Evolutionary conservation across 2,888 invertebrate species (phyloP), one percentile per base, ranked within the genome.

Genomic region (Clistopyga incitator): DNA sequence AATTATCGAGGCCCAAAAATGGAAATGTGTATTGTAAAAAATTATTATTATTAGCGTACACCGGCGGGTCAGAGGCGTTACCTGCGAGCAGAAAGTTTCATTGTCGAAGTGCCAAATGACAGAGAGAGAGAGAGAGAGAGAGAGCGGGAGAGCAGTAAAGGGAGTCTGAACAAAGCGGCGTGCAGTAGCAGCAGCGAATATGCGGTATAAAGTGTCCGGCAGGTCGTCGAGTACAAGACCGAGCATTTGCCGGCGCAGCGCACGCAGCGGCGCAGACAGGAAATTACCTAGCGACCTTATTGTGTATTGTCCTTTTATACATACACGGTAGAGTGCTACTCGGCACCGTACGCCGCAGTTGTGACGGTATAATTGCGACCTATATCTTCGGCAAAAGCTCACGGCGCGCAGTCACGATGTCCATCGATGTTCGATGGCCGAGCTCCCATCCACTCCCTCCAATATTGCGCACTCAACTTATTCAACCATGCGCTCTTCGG

Each of bases 221-320:
- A 81, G 67, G 71, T 70, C 77, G 50, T 64, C 79, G 76, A 56
- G 45, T 67, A 38, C 64, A 78, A 82, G 74, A 78, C 64, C 25
- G 64, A 67, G 67, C 64, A 45, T 65, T 67, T 72, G 68, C 67
- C 76, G 76, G 52, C 81, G 84, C 75, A 78, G 81, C 74, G 74
- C 78, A 45, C 64, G 10, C 20, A 38, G 64, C 64, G 75, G 64
- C 64, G 75, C 81, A 84, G 88, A 90, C 92, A 91, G 92, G 92
- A 92, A 92, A 92, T 92, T 92, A 91, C 91, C 90, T 87, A 84
- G 88, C 89, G 89, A 89, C 89, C 90, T 90, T 90, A 91, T 92
- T 91, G 91, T 89, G 88, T 87, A 86, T 87, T 86, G 88, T 88
- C 87, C 87, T 88, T 76, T 70, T 64, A 59, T 75, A 45, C 50